These are phyloP conservation scores for Mobula hypostoma DNA, from an alignment of 2,113 vertebrate genomes.

Conservation along the genomic window DNA sequence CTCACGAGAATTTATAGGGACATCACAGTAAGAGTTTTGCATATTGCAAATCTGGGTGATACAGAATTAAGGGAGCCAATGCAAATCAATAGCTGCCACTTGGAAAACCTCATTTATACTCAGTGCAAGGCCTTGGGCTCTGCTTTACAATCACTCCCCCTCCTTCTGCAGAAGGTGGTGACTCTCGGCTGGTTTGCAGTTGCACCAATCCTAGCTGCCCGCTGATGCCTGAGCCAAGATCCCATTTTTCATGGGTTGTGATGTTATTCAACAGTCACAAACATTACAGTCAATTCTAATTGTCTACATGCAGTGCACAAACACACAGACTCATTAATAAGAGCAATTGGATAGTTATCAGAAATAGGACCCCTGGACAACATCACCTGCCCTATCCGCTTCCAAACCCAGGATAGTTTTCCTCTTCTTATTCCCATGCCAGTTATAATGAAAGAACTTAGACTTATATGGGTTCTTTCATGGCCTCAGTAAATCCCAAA, in stretches of 20 bases:
- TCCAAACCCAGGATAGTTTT: neutral
- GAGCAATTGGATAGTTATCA: neutral
- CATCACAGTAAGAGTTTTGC: constrained; percentile 25
- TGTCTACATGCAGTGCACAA: neutral
- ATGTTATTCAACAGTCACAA: neutral
- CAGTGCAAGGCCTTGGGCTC: neutral
- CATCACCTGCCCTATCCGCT: too few species aligned
- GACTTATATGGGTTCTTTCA: neutral
- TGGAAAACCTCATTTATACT: constrained; percentile 25
- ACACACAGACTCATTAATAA: neutral
- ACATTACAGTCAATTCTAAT: neutral
- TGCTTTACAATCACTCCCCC: neutral
- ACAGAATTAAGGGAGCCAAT: constrained; percentile 11
- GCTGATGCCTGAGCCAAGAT: neutral
- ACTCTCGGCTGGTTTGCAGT: neutral
- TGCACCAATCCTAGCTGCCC: neutral
- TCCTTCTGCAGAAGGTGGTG: neutral
- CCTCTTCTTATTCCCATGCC: neutral
- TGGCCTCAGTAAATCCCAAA: neutral
- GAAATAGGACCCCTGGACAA: neutral
- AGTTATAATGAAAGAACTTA: neutral
- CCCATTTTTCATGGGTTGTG: neutral
- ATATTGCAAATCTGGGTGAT: constrained; percentile 34
- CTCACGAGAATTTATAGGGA: constrained; percentile 35
- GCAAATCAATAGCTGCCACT: constrained; percentile 13